Evolutionary conservation across 2,888 invertebrate species (phyloP).

Genomic region (Nymphalis polychloros): DNA sequence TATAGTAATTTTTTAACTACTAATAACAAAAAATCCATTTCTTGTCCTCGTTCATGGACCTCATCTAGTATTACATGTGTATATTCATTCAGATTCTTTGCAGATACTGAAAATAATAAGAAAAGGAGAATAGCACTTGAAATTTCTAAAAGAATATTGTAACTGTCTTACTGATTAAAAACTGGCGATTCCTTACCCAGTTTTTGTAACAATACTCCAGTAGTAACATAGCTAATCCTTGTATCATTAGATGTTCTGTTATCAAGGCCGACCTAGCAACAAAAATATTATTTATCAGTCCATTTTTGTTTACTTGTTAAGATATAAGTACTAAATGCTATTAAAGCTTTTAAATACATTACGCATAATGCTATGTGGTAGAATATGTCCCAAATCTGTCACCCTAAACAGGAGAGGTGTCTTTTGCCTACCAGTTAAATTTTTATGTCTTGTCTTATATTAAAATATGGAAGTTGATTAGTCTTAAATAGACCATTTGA

Average conservation of each 20-base stretch:
- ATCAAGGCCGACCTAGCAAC: constrained; percentile 85
- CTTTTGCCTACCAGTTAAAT: no score
- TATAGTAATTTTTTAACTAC: constrained; percentile 89
- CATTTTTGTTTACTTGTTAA: background rate
- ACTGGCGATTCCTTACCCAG: constrained; percentile 64
- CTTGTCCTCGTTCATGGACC: constrained; percentile 95
- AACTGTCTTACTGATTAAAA: no score
- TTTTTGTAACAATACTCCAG: constrained; percentile 92
- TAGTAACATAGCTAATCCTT: constrained; percentile 92
- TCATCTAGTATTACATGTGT: constrained; percentile 97
- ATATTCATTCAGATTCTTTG: constrained; percentile 87
- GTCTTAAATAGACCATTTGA: no score
- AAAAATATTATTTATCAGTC: background rate
- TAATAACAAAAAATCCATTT: constrained; percentile 94
- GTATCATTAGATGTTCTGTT: constrained; percentile 84
- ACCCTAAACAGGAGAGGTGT: no score
- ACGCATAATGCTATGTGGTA: no score
- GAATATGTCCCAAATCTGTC: no score
- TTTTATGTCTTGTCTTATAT: no score
- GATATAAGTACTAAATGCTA: no score
- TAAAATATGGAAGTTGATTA: no score
- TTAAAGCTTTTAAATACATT: no score
- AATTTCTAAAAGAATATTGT: no score
- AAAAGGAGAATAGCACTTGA: background rate
- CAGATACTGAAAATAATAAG: constrained; percentile 65